These are phyloP conservation scores for Apis florea DNA, from an alignment of 1,140 invertebrate genomes.

Conservation along the genomic window DNA sequence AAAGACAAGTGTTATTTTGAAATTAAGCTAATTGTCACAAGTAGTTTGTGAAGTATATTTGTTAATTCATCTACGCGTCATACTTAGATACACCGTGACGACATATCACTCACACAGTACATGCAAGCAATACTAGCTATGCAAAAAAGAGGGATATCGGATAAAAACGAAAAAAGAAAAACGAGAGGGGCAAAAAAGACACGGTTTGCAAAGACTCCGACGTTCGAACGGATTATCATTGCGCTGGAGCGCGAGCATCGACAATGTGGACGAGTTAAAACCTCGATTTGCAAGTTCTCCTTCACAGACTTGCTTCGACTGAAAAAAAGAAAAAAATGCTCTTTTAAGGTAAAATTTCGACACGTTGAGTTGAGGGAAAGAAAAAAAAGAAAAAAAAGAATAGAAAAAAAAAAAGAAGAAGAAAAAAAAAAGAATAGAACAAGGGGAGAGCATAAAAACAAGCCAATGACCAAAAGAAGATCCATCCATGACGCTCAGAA, in stretches of 20 bases:
- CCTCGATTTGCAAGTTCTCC: neutral
- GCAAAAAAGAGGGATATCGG: constrained; percentile 34
- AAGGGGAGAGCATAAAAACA: constrained; percentile 14
- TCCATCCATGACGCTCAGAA: neutral
- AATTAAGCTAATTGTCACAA: constrained; percentile 13
- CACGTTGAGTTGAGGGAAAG: neutral
- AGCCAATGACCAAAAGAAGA: constrained; percentile 21
- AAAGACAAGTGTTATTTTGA: constrained; percentile 30
- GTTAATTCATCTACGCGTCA: constrained; percentile 23
- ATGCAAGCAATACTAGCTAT: constrained; percentile 60
- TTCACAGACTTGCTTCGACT: neutral
- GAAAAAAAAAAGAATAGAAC: neutral
- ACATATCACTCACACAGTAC: constrained; percentile 46
- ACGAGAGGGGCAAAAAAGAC: constrained; percentile 25
- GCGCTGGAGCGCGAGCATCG: constrained; percentile 42
- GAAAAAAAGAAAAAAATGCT: neutral
- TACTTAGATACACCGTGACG: constrained; percentile 44
- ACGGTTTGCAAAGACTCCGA: constrained; percentile 59
- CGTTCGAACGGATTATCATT: constrained; percentile 47
- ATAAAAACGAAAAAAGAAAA: constrained; percentile 56
- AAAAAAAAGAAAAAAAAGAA: neutral
- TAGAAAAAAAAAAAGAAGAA: neutral
- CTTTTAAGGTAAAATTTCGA: neutral
- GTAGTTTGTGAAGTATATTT: neutral
- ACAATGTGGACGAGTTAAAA: constrained; percentile 31